Conservation (phyloP, 2,888 invertebrate species). For the Andrena marginata region DNA sequence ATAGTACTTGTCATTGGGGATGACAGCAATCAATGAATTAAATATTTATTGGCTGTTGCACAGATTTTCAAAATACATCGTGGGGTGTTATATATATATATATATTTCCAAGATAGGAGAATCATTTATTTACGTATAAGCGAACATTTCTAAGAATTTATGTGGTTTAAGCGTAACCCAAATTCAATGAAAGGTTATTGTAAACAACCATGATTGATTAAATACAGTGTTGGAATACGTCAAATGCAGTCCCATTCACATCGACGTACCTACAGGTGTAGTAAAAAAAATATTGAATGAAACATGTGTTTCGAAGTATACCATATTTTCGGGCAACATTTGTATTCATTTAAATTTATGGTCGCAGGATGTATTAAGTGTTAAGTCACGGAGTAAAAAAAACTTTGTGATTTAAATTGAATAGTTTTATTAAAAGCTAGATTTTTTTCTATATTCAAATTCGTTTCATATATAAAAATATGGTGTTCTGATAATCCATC, state of each 20-base stretch:
- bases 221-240: not conserved
- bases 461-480: not conserved
- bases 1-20: not conserved
- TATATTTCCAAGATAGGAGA: not conserved
- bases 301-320: not conserved
- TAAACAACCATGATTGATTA: conserved; percentile 26
- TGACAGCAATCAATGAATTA: not conserved
- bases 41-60: conserved; percentile 2
- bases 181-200: conserved; percentile 8
- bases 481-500: not conserved
- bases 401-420: too few species aligned
- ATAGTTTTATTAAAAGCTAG: not conserved
- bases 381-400: too few species aligned
- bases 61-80: not conserved
- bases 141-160: not conserved
- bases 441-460: not conserved
- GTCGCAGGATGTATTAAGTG: not conserved
- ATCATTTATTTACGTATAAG: not conserved
- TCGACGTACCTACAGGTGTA: not conserved
- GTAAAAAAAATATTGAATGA: not conserved
- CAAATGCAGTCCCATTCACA: conserved; percentile 22
- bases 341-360: not conserved
- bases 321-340: not conserved
- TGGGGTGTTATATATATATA: not conserved
- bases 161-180: not conserved